Percentiles rank a stretch among this genome's conserved stretches.
phyloP scores from a whole-genome alignment of 2,888 invertebrate genomes.

The Rhogogaster chlorosoma region DNA sequence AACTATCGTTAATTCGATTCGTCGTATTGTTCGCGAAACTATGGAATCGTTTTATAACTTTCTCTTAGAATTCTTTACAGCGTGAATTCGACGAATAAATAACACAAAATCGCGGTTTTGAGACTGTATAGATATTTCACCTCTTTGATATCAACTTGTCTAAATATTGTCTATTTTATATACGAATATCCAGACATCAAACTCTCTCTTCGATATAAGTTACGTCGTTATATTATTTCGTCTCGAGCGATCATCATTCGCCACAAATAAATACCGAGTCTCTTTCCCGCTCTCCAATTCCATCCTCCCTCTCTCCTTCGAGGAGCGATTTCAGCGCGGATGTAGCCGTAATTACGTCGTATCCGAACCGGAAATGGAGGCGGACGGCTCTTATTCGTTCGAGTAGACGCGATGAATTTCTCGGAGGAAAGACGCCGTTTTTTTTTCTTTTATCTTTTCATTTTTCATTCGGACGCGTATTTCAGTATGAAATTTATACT shows the following conservation, averaged over 20 bases:
- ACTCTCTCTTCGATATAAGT: not conserved
- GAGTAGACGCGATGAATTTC: constrained; percentile 17
- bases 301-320: not conserved
- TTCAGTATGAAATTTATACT: not conserved
- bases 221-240: not conserved
- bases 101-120: not conserved
- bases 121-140: not conserved
- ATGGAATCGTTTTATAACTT: not conserved
- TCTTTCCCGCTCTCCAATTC: not conserved
- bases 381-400: constrained; percentile 59
- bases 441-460: not conserved
- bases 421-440: not conserved
- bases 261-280: not conserved
- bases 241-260: not conserved
- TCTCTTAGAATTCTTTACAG: not conserved
- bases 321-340: constrained; percentile 64
- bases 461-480: not conserved
- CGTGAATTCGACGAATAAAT: not conserved
- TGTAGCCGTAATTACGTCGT: constrained; percentile 66
- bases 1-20: not conserved
- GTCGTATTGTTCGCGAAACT: not conserved
- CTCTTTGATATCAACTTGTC: not conserved
- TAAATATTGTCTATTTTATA: not conserved
- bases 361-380: constrained; percentile 67
- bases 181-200: not conserved